These are phyloP conservation scores for Eledone cirrhosa DNA, from an alignment of 2,888 invertebrate genomes.

Conservation along the genomic window DNA sequence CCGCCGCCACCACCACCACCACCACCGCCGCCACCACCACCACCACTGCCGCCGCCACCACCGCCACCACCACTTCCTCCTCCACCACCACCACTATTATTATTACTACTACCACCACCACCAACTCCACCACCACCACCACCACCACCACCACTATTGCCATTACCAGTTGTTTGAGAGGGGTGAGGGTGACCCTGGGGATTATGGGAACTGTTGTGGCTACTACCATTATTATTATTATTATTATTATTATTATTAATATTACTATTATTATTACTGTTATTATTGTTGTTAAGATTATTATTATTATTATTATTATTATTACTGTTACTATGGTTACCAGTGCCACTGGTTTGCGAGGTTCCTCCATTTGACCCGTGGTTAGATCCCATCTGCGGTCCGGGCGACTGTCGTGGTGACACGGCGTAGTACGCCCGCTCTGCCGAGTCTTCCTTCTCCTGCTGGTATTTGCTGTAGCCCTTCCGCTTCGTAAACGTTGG, in stretches of 20 bases:
- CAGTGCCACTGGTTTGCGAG: neutral
- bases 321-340: neutral
- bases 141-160: slow-evolving; percentile 12
- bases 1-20: no score
- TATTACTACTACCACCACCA: neutral
- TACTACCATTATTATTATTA: neutral
- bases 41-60: neutral
- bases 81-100: no score
- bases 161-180: neutral
- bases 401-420: slow-evolving; percentile 16
- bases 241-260: no score
- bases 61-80: slow-evolving; percentile 5
- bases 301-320: neutral
- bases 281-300: neutral
- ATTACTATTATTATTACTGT: neutral
- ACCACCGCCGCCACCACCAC: no score
- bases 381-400: slow-evolving; percentile 9
- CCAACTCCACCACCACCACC: neutral
- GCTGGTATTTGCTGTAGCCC: slow-evolving; percentile 25
- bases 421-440: neutral
- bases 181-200: slow-evolving; percentile 11
- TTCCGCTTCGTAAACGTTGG: slow-evolving; percentile 21
- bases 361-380: neutral
- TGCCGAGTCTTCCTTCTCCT: slow-evolving; percentile 21
- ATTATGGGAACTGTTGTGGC: neutral